Conservation (phyloP, 2,113 vertebrate genomes). For the Piaya cayana region DNA sequence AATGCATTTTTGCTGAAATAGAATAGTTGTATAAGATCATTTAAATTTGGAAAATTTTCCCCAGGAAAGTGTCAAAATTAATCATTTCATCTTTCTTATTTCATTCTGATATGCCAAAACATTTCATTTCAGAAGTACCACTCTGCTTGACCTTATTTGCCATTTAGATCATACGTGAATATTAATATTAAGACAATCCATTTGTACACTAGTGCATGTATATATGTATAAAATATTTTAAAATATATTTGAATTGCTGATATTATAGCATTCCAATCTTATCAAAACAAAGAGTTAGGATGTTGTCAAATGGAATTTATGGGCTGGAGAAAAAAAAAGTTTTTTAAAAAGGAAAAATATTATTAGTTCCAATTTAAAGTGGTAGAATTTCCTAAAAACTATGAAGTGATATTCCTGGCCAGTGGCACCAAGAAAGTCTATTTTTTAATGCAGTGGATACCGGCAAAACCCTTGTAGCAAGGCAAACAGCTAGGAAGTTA, state of each 20-base stretch:
- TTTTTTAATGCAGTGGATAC: not conserved
- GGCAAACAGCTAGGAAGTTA: not conserved
- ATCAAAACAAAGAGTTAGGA: not conserved
- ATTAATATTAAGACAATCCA: not conserved
- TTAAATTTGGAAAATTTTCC: not conserved
- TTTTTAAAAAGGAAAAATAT: not conserved
- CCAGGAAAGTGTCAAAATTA: conserved; percentile 28
- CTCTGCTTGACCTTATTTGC: not conserved
- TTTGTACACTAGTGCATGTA: not conserved
- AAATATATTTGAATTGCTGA: not conserved
- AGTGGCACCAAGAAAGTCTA: not conserved
- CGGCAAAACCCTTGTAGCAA: not conserved
- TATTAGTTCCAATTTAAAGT: not conserved
- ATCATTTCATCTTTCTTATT: conserved; percentile 21
- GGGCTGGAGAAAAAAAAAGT: not conserved
- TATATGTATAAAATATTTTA: not conserved
- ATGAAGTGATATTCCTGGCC: not conserved
- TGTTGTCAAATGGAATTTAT: not conserved
- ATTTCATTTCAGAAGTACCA: not conserved
- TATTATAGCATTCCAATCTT: not conserved
- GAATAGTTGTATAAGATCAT: not conserved
- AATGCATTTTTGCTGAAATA: not conserved
- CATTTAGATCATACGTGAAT: not conserved
- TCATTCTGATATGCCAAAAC: conserved; percentile 33
- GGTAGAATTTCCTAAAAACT: not conserved